These are phyloP conservation scores for Heteromormyrus szaboi DNA, from an alignment of 2,797 vertebrate species.

Conservation along the genomic window DNA sequence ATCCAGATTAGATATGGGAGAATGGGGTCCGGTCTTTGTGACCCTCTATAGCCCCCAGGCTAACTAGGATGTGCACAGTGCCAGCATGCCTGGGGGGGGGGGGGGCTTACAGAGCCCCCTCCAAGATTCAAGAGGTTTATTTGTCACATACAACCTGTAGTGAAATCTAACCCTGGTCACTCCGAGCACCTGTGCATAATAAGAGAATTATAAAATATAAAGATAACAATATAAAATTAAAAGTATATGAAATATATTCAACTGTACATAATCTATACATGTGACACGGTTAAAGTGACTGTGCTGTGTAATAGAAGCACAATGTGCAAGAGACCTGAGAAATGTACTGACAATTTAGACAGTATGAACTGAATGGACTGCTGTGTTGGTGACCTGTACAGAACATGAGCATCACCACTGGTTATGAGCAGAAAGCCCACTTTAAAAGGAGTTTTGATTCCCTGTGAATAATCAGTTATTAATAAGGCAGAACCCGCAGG, in stretches of 20 bases:
- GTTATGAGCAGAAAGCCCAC: background rate
- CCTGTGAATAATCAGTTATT: background rate
- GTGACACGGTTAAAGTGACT: background rate
- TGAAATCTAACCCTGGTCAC: background rate
- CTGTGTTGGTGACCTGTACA: background rate
- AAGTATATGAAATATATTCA: background rate
- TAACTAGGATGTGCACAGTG: background rate
- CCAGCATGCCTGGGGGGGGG: background rate
- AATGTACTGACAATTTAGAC: background rate
- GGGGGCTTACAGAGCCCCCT: background rate
- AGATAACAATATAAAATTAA: too few species aligned
- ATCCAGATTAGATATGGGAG: background rate
- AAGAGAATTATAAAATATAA: background rate
- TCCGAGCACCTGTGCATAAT: background rate
- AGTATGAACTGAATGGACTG: background rate
- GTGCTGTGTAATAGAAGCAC: background rate
- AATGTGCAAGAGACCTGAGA: background rate
- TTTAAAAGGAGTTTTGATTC: background rate
- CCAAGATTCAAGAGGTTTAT: background rate
- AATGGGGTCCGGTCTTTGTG: background rate
- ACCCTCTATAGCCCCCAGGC: background rate
- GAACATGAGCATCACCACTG: background rate
- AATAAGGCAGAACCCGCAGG: background rate
- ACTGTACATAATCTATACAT: background rate
- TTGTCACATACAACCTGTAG: background rate